phyloP scores from a whole-genome alignment of 2,113 vertebrate species.

The Coryphaenoides rupestris region DNA sequence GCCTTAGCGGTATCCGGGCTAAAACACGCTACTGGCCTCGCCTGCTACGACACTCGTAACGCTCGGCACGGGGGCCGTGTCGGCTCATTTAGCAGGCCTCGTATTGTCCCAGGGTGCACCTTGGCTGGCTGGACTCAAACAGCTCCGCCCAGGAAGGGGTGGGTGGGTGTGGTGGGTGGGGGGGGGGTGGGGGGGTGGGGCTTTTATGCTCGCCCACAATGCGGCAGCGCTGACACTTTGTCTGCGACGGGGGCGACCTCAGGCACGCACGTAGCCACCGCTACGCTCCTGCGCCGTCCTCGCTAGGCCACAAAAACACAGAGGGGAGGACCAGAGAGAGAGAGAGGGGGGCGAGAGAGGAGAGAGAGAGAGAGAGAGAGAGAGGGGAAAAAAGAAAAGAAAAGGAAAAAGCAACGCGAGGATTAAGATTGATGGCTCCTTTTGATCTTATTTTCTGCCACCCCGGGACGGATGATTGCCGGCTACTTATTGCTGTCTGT shows the following conservation, averaged over 20 bases:
- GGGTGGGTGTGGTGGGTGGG: not conserved
- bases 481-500: conserved; percentile 61
- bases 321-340: conserved; percentile 41
- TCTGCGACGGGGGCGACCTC: conserved; percentile 59
- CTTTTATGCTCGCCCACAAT: conserved; percentile 57
- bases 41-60: conserved; percentile 51
- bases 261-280: conserved; percentile 25
- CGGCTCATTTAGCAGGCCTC: conserved; percentile 37
- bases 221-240: conserved; percentile 63
- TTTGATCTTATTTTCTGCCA: conserved; percentile 71
- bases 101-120: conserved; percentile 52
- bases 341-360: not conserved
- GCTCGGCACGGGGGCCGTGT: conserved; percentile 35
- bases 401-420: conserved; percentile 58
- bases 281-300: conserved; percentile 38
- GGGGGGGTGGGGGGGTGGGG: conserved; percentile 22
- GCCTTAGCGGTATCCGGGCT: conserved; percentile 31
- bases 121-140: conserved; percentile 55
- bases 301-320: conserved; percentile 63
- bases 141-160: conserved; percentile 54
- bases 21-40: too few species aligned
- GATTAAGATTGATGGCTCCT: conserved; percentile 62
- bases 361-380: conserved; percentile 38
- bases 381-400: conserved; percentile 3
- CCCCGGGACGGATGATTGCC: conserved; percentile 61